phyloP scores from a whole-genome alignment of 2,113 vertebrate genomes.

The Dascyllus trimaculatus region DNA sequence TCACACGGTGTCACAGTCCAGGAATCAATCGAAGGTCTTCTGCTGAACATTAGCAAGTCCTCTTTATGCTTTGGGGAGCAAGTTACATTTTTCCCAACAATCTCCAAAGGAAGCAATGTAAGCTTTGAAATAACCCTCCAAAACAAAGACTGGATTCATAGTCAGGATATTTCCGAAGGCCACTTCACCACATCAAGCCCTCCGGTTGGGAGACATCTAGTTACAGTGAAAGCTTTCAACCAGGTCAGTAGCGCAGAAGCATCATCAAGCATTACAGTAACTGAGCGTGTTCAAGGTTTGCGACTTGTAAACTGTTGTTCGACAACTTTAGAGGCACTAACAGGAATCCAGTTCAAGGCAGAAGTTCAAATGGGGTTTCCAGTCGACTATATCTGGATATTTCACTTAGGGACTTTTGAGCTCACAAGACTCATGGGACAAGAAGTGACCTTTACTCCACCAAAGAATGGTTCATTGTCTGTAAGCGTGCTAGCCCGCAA shows the following conservation, averaged over 20 bases:
- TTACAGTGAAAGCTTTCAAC: constrained; percentile 79
- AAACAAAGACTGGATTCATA: constrained; percentile 51
- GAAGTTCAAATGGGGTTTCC: constrained; percentile 56
- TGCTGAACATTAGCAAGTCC: constrained; percentile 60
- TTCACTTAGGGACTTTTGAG: constrained; percentile 65
- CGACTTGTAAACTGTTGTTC: constrained; percentile 73
- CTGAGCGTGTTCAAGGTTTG: constrained; percentile 77
- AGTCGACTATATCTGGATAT: constrained; percentile 79
- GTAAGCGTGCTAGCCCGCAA: constrained; percentile 76
- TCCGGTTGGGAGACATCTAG: constrained; percentile 67
- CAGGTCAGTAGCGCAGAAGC: constrained; percentile 68
- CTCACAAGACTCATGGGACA: constrained; percentile 60
- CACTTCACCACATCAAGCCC: constrained; percentile 69
- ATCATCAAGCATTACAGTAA: constrained; percentile 65
- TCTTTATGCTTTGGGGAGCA: constrained; percentile 68
- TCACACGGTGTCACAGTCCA: constrained; percentile 73
- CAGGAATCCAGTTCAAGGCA: constrained; percentile 69
- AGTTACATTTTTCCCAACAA: constrained; percentile 67
- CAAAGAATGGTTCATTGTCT: constrained; percentile 71
- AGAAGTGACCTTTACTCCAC: constrained; percentile 75
- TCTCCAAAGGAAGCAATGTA: constrained; percentile 78
- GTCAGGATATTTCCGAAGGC: constrained; percentile 25
- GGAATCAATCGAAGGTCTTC: constrained; percentile 77
- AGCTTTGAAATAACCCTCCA: constrained; percentile 73
- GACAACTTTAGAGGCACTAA: constrained; percentile 68